A percentile compares a stretch with the other conserved stretches of the same genome.
These are phyloP conservation scores for Mythimna vitellina DNA, from an alignment of 2,888 invertebrate genomes.

Conservation along the genomic window DNA sequence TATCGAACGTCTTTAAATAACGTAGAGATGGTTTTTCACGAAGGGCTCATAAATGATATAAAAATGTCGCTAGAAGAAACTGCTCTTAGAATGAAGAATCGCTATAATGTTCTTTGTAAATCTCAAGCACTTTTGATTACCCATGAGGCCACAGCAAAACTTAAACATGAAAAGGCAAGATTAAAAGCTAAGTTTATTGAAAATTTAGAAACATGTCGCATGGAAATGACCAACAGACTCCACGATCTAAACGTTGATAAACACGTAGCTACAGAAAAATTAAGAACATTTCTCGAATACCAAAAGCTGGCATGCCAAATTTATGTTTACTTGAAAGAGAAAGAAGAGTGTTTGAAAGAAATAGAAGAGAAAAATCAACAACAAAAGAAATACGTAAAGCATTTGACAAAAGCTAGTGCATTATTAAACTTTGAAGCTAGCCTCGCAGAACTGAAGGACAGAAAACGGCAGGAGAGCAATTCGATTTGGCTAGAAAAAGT, in stretches of 20 bases:
- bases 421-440: conserved; percentile 77
- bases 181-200: conserved; percentile 74
- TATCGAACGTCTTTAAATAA: conserved; percentile 76
- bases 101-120: conserved; percentile 72
- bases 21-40: conserved; percentile 75
- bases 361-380: conserved; percentile 72
- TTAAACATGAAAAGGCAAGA: conserved; percentile 72
- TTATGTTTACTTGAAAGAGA: conserved; percentile 83
- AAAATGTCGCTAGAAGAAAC: conserved; percentile 69
- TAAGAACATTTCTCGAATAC: conserved; percentile 66
- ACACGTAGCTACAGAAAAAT: conserved; percentile 27
- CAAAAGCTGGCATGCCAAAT: conserved; percentile 84
- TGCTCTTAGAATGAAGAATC: conserved; percentile 72
- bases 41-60: conserved; percentile 75
- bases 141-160: conserved; percentile 72
- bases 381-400: conserved; percentile 77
- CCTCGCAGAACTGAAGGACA: conserved; percentile 75
- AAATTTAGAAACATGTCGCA: conserved; percentile 69
- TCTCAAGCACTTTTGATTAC: conserved; percentile 78
- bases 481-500: conserved; percentile 82
- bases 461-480: conserved; percentile 71
- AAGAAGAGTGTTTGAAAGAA: conserved; percentile 77
- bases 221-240: conserved; percentile 65
- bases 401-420: conserved; percentile 71
- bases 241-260: conserved; percentile 83